Evolutionary conservation across 2,797 vertebrate genomes (phyloP).

Genomic region (Cyclura pinguis): DNA sequence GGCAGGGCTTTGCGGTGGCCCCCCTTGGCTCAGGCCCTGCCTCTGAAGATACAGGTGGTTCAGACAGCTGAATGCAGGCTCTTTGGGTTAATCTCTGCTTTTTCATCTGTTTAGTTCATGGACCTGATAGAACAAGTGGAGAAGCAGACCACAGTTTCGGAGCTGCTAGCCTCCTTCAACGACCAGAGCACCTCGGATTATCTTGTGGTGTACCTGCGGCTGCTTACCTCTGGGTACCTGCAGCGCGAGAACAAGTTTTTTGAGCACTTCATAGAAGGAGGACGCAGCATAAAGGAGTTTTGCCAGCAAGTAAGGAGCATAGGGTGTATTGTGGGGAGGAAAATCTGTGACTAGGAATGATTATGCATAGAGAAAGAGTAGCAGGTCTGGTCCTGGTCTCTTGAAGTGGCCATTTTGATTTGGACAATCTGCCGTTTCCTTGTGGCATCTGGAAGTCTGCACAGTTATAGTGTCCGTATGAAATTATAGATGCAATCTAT

Average conservation of each 20-base stretch:
- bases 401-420: no score
- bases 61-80: neutral
- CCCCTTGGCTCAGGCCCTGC: no score
- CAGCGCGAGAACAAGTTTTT: slow-evolving; percentile 90
- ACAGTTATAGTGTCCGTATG: neutral
- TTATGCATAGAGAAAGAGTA: neutral
- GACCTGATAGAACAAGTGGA: slow-evolving; percentile 94
- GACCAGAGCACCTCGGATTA: slow-evolving; percentile 96
- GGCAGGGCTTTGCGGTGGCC: no score
- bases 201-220: slow-evolving; percentile 93
- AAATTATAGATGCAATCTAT: no score
- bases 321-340: accelerated
- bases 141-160: slow-evolving; percentile 87
- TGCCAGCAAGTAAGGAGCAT: slow-evolving; percentile 89
- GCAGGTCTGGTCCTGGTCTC: no score
- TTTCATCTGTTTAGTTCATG: slow-evolving; percentile 86
- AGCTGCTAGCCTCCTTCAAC: slow-evolving; percentile 91
- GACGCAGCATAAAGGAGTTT: slow-evolving; percentile 95
- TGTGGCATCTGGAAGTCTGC: neutral
- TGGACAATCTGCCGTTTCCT: no score
- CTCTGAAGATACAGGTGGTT: neutral
- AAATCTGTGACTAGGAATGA: neutral
- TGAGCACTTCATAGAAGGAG: slow-evolving; percentile 96
- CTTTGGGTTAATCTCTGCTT: neutral
- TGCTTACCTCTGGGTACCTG: slow-evolving; percentile 94